Percentiles rank a stretch among this genome's conserved stretches.
These are phyloP conservation scores for Phengaris alcon DNA, from an alignment of 2,888 invertebrate genomes.

Conservation along the genomic window DNA sequence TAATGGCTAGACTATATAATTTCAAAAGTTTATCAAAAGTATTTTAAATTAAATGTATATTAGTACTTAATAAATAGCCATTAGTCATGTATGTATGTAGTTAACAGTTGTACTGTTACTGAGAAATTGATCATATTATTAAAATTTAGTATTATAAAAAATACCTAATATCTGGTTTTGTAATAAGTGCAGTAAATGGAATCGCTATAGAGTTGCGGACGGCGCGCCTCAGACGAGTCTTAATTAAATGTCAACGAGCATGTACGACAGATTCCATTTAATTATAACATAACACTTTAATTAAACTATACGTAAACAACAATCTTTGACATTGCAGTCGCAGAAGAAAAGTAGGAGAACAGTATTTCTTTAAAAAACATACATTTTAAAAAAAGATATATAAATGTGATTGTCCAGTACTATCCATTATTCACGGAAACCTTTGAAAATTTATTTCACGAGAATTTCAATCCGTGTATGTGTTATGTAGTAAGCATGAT, in stretches of 20 bases:
- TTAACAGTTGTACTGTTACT: too few species aligned
- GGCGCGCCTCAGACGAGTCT: conserved; percentile 57
- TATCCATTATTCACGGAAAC: neutral
- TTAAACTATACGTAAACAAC: neutral
- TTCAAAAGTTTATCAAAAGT: too few species aligned
- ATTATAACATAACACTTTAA: neutral
- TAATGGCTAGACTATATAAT: too few species aligned
- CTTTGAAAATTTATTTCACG: neutral
- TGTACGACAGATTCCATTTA: neutral
- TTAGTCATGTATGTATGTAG: too few species aligned
- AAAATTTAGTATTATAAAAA: neutral
- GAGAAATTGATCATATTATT: neutral
- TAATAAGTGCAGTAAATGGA: conserved; percentile 36
- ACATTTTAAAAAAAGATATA: too few species aligned
- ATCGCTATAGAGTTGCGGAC: conserved; percentile 43
- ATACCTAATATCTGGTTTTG: neutral
- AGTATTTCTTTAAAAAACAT: too few species aligned
- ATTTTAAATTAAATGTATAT: too few species aligned
- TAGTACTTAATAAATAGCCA: too few species aligned
- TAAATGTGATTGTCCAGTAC: too few species aligned
- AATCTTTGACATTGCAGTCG: neutral
- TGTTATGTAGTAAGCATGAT: neutral
- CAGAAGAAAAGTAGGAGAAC: neutral
- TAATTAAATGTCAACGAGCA: conserved; percentile 69
- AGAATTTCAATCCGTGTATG: neutral